Evolutionary conservation across 2,888 invertebrate species (phyloP).

Genomic region (Tetragnatha montana): DNA sequence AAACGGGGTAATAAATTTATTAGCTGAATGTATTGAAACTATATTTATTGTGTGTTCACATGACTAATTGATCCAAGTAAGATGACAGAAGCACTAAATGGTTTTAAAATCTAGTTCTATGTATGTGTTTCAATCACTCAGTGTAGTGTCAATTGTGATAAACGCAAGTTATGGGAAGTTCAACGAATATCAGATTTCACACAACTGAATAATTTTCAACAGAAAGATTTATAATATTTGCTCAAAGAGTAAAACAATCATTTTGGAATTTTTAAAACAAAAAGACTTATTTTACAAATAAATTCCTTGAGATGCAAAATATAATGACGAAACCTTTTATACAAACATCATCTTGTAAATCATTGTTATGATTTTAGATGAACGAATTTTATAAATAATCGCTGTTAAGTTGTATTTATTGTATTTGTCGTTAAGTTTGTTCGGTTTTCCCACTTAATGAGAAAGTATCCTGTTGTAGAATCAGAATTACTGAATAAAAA

Average conservation of each 20-base stretch:
- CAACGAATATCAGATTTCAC: constrained; percentile 11
- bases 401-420: too few relatives aligned
- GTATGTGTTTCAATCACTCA: constrained; percentile 40
- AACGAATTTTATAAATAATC: too few relatives aligned
- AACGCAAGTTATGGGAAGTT: constrained; percentile 14
- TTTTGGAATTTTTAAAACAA: constrained; percentile 28
- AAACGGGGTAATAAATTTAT: constrained; percentile 2
- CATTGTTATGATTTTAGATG: too few relatives aligned
- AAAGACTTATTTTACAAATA: constrained; percentile 32
- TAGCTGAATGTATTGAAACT: constrained; percentile 63
- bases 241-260: constrained; percentile 49
- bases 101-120: constrained; percentile 35
- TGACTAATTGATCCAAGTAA: constrained; percentile 24
- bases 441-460: too few relatives aligned
- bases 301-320: too few relatives aligned
- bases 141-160: constrained; percentile 32
- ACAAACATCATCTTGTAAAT: too few relatives aligned
- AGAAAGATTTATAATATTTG: constrained; percentile 7
- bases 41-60: constrained; percentile 28
- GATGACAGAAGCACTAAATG: constrained; percentile 27
- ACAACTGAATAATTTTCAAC: constrained; percentile 11
- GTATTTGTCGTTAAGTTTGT: too few relatives aligned
- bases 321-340: too few relatives aligned
- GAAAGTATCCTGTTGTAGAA: too few relatives aligned
- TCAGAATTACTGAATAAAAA: too few relatives aligned